Conservation (phyloP, 2,797 vertebrate species). For the Poeciliopsis paucimaculata region DNA sequence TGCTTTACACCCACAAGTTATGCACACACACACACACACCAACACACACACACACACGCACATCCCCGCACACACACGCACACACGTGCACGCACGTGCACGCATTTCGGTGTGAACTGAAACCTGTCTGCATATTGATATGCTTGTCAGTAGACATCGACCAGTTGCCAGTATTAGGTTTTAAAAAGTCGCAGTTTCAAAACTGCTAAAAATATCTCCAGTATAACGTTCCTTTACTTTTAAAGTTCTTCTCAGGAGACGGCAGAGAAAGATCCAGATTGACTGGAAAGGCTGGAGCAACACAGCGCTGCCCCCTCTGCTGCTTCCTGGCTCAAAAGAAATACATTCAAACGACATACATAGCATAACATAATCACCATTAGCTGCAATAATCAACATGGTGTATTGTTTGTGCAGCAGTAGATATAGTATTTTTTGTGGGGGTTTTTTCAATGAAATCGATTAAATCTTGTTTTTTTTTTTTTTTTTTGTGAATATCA, state of each 20-base stretch:
- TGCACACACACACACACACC: background rate
- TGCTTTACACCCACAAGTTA: conserved; percentile 5
- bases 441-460: background rate
- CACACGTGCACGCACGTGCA: background rate
- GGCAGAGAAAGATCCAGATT: background rate
- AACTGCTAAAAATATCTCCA: background rate
- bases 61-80: background rate
- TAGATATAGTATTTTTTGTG: background rate
- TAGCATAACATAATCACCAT: background rate
- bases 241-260: background rate
- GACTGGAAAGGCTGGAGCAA: background rate
- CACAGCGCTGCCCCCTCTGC: background rate
- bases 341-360: background rate
- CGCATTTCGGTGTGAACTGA: background rate
- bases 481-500: background rate
- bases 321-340: background rate
- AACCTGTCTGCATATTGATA: conserved; percentile 3
- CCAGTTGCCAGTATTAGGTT: background rate
- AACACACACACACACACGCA: background rate
- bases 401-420: background rate
- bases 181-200: background rate
- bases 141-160: background rate
- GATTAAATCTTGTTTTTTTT: background rate
- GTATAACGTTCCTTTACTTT: too few species aligned
- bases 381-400: background rate